phyloP scores from a whole-genome alignment of 2,797 vertebrate species.

The Pipistrellus pygmaeus region DNA sequence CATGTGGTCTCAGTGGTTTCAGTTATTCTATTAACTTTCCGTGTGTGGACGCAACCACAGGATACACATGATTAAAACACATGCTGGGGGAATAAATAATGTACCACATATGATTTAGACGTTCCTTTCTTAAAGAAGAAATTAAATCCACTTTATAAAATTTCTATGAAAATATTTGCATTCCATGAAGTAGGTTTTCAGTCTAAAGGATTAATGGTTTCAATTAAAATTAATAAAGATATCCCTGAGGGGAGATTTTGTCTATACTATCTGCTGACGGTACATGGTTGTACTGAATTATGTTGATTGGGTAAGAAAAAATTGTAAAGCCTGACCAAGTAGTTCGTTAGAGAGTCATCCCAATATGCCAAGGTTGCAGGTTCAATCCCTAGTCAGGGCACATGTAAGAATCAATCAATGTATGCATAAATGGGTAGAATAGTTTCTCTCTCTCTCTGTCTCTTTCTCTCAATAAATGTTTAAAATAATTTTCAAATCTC shows the following conservation, averaged over 20 bases:
- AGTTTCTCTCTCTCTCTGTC: neutral
- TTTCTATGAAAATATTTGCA: conserved; percentile 40
- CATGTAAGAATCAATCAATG: neutral
- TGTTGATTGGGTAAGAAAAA: neutral
- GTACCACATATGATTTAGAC: conserved; percentile 21
- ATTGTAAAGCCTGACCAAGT: neutral
- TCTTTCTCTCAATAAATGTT: neutral
- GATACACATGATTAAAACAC: conserved; percentile 49
- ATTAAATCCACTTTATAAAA: conserved; percentile 56
- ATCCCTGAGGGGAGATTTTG: neutral
- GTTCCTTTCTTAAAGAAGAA: neutral
- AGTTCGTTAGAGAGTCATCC: neutral
- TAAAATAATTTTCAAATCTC: neutral
- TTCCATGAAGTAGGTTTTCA: neutral
- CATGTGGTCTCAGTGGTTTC: conserved; percentile 21
- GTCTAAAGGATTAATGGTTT: conserved; percentile 30
- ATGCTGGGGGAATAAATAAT: conserved; percentile 42
- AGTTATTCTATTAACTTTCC: conserved; percentile 37
- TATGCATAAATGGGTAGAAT: neutral
- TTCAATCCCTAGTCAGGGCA: neutral
- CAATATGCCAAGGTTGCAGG: too few relatives aligned
- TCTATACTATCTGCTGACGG: neutral
- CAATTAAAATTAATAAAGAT: conserved; percentile 34
- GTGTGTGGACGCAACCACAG: neutral
- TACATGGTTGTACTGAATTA: neutral